These are phyloP conservation scores for Diploptera punctata DNA, from an alignment of 2,888 invertebrate genomes.

Conservation along the genomic window DNA sequence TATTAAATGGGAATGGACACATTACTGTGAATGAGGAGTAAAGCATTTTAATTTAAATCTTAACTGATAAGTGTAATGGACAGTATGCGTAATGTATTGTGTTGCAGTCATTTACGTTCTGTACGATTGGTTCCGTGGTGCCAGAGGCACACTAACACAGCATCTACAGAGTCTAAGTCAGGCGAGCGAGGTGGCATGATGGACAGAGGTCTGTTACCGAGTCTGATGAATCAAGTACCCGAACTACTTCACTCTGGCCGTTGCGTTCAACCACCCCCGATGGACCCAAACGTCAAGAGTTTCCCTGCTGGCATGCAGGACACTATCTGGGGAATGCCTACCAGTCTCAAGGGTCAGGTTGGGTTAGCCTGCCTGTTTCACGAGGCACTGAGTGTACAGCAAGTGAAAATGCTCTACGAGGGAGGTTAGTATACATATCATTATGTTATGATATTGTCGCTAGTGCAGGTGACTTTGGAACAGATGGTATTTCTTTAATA, in stretches of 20 bases:
- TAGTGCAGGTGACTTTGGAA: too few species aligned
- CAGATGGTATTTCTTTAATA: too few species aligned
- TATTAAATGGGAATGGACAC: too few species aligned
- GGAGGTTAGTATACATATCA: conserved; percentile 53
- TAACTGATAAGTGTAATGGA: too few species aligned
- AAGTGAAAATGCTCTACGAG: conserved; percentile 52
- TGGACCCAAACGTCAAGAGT: conserved; percentile 61
- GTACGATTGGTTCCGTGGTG: conserved; percentile 45
- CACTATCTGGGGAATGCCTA: conserved; percentile 60
- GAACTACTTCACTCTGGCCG: conserved; percentile 56
- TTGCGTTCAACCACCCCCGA: conserved; percentile 55
- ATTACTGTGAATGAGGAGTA: too few species aligned
- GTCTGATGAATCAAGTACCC: conserved; percentile 51
- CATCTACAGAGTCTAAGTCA: conserved; percentile 6
- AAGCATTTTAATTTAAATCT: too few species aligned
- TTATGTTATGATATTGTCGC: too few species aligned
- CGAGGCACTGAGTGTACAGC: conserved; percentile 52
- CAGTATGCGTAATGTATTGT: too few species aligned
- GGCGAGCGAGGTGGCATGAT: conserved; percentile 31
- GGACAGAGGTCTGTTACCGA: conserved; percentile 45
- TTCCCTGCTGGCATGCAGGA: conserved; percentile 63
- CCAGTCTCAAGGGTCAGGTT: conserved; percentile 61
- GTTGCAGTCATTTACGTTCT: conserved; percentile 46
- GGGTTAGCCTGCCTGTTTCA: conserved; percentile 60
- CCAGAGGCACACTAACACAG: conserved; percentile 27